Conservation (phyloP, 2,888 invertebrate genomes). For the Bedellia somnulentella region DNA sequence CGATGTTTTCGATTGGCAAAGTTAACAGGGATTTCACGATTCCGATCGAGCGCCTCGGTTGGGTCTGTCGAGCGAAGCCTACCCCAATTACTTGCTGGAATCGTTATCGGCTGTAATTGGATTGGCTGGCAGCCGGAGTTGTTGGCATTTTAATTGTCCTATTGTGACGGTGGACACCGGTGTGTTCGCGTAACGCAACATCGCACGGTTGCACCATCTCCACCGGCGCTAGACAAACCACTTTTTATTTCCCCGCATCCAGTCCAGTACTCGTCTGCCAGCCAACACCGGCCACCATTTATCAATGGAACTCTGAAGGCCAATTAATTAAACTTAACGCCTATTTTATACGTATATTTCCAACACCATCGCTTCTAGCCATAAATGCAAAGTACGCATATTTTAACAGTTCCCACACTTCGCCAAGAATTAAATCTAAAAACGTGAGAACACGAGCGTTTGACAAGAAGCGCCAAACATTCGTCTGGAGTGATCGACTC, state of each 20-base stretch:
- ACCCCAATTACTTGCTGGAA: slow-evolving; percentile 58
- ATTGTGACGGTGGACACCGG: slow-evolving; percentile 53
- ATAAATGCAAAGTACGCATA: too few species aligned
- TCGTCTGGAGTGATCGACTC: slow-evolving; percentile 23
- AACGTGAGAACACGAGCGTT: slow-evolving; percentile 28
- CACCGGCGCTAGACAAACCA: slow-evolving; percentile 28
- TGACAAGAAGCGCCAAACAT: slow-evolving; percentile 43
- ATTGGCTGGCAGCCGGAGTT: slow-evolving; percentile 56
- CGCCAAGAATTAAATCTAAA: too few species aligned
- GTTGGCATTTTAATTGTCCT: slow-evolving; percentile 62
- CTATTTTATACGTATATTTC: too few species aligned
- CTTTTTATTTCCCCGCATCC: slow-evolving; percentile 28
- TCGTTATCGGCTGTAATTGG: slow-evolving; percentile 59
- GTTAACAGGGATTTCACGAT: slow-evolving; percentile 5
- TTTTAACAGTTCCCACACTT: too few species aligned
- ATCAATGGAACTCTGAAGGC: slow-evolving; percentile 13
- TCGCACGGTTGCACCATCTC: slow-evolving; percentile 23
- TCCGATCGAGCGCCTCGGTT: slow-evolving; percentile 1
- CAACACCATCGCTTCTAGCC: too few species aligned
- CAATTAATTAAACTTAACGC: slow-evolving; percentile 12
- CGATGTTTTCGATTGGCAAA: too few species aligned
- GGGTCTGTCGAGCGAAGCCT: too few species aligned
- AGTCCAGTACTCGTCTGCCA: too few species aligned
- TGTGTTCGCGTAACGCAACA: slow-evolving; percentile 19
- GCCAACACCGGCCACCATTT: slow-evolving; percentile 15